A percentile compares a stretch with the other conserved stretches of the same genome.
Evolutionary conservation across 1,140 invertebrate genomes (phyloP).

Genomic region (Andrena cerasifolii): DNA sequence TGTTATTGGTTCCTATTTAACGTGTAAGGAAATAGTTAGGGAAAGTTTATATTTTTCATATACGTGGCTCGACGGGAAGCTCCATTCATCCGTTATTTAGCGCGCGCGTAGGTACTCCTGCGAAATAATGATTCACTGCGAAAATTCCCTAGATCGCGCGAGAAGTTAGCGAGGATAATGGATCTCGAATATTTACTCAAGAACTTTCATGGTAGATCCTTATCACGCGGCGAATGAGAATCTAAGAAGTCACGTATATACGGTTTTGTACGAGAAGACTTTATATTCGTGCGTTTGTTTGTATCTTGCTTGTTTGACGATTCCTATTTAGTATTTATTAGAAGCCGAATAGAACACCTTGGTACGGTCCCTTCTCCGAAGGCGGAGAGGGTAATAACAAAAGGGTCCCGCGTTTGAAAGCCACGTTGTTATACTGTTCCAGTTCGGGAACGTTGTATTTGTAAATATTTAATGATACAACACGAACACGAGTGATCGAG

Average conservation of each 20-base stretch:
- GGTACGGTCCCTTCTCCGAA: background rate
- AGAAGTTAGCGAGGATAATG: too few species aligned
- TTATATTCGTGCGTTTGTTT: background rate
- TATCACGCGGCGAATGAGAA: background rate
- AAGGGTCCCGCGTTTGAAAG: slow-evolving; percentile 51
- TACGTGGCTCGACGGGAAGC: slow-evolving; percentile 8
- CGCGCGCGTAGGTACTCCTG: background rate
- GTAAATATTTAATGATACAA: slow-evolving; percentile 63
- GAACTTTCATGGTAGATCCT: too few species aligned
- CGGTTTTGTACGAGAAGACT: background rate
- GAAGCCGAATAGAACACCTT: background rate
- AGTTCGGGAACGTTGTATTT: slow-evolving; percentile 69
- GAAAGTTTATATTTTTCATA: slow-evolving; percentile 59
- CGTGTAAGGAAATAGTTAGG: slow-evolving; percentile 49
- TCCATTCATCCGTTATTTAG: slow-evolving; percentile 5
- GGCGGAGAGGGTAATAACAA: background rate
- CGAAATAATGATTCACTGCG: background rate
- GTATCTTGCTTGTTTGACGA: slow-evolving; percentile 1
- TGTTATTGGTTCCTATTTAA: slow-evolving; percentile 76
- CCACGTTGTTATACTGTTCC: slow-evolving; percentile 75
- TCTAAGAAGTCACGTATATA: background rate
- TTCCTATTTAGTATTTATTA: background rate
- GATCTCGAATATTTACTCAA: slow-evolving; percentile 5
- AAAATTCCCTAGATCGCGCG: background rate
- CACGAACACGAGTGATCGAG: slow-evolving; percentile 76